These are phyloP conservation scores for Campylomormyrus numenius DNA, from an alignment of 2,113 vertebrate genomes.

Conservation along the genomic window DNA sequence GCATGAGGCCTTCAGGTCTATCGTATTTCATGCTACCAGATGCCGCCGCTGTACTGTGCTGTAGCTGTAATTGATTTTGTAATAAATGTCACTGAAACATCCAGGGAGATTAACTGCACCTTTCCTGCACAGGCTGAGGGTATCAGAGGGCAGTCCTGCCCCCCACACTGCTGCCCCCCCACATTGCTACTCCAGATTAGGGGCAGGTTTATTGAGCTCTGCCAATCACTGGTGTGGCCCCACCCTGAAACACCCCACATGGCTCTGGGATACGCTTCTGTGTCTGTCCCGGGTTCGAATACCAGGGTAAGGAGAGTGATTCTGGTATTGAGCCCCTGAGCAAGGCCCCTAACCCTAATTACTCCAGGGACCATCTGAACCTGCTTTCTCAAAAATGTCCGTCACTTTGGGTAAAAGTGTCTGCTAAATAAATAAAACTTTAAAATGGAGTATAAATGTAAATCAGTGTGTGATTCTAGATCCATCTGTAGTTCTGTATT, in stretches of 20 bases:
- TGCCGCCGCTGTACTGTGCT: conserved; percentile 24
- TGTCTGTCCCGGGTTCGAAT: neutral
- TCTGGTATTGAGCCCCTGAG: neutral
- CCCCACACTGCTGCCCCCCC: neutral
- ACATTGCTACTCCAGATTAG: neutral
- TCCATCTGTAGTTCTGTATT: neutral
- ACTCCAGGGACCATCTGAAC: neutral
- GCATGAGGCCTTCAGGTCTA: conserved; percentile 19
- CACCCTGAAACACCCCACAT: neutral
- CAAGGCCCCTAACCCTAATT: neutral
- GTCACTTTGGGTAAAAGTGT: neutral
- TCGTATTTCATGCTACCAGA: conserved; percentile 39
- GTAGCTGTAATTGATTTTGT: conserved; percentile 38
- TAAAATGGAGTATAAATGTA: neutral
- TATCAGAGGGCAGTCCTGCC: neutral
- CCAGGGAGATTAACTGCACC: conserved; percentile 14
- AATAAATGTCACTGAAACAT: conserved; percentile 31
- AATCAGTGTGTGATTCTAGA: neutral
- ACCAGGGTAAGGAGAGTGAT: neutral
- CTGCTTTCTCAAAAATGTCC: neutral
- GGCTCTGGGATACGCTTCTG: neutral
- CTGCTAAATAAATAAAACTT: neutral
- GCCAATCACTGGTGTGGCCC: neutral
- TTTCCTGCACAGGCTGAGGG: neutral
- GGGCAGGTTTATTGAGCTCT: neutral